phyloP scores from a whole-genome alignment of 2,113 vertebrate species.

The Pao palembangensis region DNA sequence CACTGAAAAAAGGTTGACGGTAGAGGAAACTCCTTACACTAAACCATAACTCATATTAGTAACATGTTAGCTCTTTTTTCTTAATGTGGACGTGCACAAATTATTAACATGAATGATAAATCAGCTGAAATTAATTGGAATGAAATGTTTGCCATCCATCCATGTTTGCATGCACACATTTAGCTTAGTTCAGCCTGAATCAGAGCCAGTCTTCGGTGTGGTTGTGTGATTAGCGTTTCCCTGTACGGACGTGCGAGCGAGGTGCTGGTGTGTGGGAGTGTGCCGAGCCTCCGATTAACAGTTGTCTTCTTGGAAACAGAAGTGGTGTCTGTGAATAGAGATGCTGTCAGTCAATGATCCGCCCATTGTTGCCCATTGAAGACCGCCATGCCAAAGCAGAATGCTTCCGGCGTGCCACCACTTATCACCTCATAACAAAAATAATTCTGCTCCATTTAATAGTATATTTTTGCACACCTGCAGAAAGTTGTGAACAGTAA shows the following conservation, averaged over 20 bases:
- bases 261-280: constrained; percentile 46
- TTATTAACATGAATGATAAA: neutral
- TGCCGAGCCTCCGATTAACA: constrained; percentile 46
- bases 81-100: no score
- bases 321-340: constrained; percentile 21
- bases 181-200: constrained; percentile 52
- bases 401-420: constrained; percentile 38
- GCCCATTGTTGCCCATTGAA: constrained; percentile 24
- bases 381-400: constrained; percentile 30
- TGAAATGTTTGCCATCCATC: neutral
- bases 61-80: no score
- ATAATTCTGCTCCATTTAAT: constrained; percentile 36
- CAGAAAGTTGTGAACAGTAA: neutral
- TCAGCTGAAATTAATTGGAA: neutral
- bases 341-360: constrained; percentile 14
- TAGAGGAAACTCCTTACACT: no score
- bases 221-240: constrained; percentile 38
- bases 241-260: constrained; percentile 42
- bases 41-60: no score
- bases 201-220: constrained; percentile 50
- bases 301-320: constrained; percentile 42
- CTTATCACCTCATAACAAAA: constrained; percentile 19
- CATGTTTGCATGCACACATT: neutral
- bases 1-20: neutral
- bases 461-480: constrained; percentile 9